Evolutionary conservation across 2,797 vertebrate genomes (phyloP).

Genomic region (Crenuchus spilurus): DNA sequence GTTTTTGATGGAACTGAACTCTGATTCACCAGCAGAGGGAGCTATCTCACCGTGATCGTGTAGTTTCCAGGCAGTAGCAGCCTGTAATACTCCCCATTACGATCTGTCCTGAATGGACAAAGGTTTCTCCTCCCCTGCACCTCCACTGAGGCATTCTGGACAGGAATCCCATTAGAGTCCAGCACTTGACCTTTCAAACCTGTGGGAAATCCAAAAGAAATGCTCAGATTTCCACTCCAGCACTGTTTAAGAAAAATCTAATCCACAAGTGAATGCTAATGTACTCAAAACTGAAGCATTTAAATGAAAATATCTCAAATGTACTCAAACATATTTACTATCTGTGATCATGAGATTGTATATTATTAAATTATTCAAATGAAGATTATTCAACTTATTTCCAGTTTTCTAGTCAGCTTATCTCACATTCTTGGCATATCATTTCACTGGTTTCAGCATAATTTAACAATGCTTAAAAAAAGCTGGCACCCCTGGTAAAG

Average conservation of each 20-base stretch:
- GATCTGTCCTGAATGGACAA: constrained; percentile 85
- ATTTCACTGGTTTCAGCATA: too few relatives aligned
- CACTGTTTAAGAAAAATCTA: not conserved
- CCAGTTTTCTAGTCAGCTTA: too few relatives aligned
- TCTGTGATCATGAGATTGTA: too few relatives aligned
- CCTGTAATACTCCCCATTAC: constrained; percentile 89
- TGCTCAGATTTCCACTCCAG: constrained; percentile 13
- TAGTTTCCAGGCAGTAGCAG: constrained; percentile 90
- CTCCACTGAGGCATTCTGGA: constrained; percentile 85
- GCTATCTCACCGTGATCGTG: constrained; percentile 81
- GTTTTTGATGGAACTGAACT: constrained; percentile 4
- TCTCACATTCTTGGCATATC: too few relatives aligned
- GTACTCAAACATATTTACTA: too few relatives aligned
- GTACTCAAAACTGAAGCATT: not conserved
- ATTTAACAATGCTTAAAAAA: too few relatives aligned
- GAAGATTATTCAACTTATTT: too few relatives aligned
- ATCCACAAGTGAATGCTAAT: not conserved
- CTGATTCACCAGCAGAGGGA: constrained; percentile 9
- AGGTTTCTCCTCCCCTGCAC: constrained; percentile 81
- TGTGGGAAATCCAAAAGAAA: constrained; percentile 55
- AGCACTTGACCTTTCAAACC: constrained; percentile 92
- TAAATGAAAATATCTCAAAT: too few relatives aligned
- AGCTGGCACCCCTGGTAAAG: too few relatives aligned
- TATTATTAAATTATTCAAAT: too few relatives aligned
- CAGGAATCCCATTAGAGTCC: constrained; percentile 72